Evolutionary conservation across 2,888 invertebrate genomes (phyloP).

Genomic region (Philhelius pedissequus): DNA sequence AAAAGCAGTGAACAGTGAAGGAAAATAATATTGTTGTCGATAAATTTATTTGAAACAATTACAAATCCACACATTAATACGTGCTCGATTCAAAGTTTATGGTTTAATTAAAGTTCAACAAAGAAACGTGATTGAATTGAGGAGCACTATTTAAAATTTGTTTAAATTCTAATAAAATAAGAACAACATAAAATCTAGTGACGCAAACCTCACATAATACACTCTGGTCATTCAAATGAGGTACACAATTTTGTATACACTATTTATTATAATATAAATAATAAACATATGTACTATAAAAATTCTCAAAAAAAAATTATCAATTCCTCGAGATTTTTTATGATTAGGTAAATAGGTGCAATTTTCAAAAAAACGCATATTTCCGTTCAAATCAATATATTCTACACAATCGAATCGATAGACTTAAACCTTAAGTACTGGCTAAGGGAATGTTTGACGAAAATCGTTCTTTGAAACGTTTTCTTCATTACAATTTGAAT

Average conservation of each 20-base stretch:
- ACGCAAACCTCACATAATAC: background rate
- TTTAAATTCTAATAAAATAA: slow-evolving; percentile 4
- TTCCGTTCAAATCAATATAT: no score
- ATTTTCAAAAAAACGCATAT: no score
- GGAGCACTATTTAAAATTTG: background rate
- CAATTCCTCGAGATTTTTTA: no score
- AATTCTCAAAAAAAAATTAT: no score
- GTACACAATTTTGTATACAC: background rate
- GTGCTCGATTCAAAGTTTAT: slow-evolving; percentile 16
- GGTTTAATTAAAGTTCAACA: background rate
- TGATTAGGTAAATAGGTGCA: no score
- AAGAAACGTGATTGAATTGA: slow-evolving; percentile 19
- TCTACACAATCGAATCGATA: no score
- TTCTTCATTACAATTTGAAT: no score
- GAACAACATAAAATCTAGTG: slow-evolving; percentile 7
- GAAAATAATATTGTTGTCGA: background rate
- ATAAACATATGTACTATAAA: no score
- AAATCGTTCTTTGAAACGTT: no score
- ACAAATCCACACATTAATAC: slow-evolving; percentile 21
- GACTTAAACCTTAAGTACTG: no score
- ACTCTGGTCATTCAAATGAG: background rate
- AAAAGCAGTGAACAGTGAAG: background rate
- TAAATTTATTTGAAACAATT: background rate
- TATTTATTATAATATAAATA: no score
- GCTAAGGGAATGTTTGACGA: no score